Evolutionary conservation across 2,113 vertebrate species (phyloP).

Genomic region (Thinocorus orbignyianus): DNA sequence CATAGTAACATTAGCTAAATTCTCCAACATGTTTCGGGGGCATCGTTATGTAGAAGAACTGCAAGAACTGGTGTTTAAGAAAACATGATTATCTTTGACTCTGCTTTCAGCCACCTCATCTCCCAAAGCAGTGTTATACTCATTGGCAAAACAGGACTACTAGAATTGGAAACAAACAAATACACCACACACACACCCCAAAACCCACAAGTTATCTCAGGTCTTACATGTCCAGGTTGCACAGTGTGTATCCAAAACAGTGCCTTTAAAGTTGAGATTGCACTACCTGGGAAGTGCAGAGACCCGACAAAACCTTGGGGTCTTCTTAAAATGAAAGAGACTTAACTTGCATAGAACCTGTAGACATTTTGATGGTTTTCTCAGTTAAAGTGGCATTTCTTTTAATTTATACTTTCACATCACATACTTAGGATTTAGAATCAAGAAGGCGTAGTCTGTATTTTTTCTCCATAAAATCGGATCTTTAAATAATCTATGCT

Average conservation of each 20-base stretch:
- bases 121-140: not conserved
- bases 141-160: not conserved
- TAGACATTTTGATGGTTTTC: not conserved
- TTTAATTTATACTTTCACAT: not conserved
- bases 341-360: not conserved
- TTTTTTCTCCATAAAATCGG: not conserved
- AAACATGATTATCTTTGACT: not conserved
- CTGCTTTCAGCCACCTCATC: not conserved
- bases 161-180: not conserved
- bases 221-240: not conserved
- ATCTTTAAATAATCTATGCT: not conserved
- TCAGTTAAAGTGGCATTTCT: not conserved
- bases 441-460: not conserved
- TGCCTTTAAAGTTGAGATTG: not conserved
- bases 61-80: not conserved
- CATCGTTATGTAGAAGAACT: not conserved
- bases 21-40: not conserved
- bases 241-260: not conserved
- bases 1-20: not conserved
- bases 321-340: not conserved
- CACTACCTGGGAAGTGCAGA: not conserved
- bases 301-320: not conserved
- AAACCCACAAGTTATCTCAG: not conserved
- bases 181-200: no score
- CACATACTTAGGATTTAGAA: not conserved